phyloP scores from a whole-genome alignment of 2,888 invertebrate species.

The Tineola bisselliella region DNA sequence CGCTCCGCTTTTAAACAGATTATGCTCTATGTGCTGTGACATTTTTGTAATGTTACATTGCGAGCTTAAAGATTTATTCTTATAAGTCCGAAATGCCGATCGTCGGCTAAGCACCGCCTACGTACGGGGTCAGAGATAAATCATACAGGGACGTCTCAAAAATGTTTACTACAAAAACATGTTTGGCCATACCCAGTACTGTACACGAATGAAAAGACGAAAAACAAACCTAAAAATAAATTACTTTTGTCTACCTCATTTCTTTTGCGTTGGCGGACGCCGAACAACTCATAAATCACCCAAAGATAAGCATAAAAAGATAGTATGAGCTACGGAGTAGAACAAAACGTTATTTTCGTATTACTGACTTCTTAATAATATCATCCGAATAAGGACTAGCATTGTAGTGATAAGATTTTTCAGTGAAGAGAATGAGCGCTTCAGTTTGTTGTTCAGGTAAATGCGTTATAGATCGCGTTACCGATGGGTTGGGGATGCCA shows the following conservation, averaged over 20 bases:
- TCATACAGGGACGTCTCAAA: constrained; percentile 66
- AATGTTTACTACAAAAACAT: constrained; percentile 67
- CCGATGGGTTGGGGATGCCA: background rate
- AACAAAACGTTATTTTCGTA: constrained; percentile 56
- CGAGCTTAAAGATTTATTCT: constrained; percentile 34
- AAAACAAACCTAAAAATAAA: constrained; percentile 67
- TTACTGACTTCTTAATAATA: constrained; percentile 34
- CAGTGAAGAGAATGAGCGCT: background rate
- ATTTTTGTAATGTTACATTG: background rate
- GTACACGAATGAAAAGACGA: constrained; percentile 59
- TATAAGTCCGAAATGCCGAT: constrained; percentile 60
- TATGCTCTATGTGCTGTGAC: background rate
- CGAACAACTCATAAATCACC: constrained; percentile 65
- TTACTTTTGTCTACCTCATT: constrained; percentile 67
- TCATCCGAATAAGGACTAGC: background rate
- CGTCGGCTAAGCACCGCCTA: constrained; percentile 60
- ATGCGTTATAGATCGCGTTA: background rate
- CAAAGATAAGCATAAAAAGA: constrained; percentile 68
- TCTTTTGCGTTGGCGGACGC: constrained; percentile 65
- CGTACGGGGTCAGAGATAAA: constrained; percentile 52
- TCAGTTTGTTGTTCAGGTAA: background rate
- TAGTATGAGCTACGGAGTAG: constrained; percentile 66
- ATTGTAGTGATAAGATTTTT: background rate
- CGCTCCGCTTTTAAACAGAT: background rate
- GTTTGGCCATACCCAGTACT: constrained; percentile 57